Evolutionary conservation across 2,888 invertebrate genomes (phyloP), one percentile per base, ranked within the genome.

Genomic region (Neoscelio sp.): DNA sequence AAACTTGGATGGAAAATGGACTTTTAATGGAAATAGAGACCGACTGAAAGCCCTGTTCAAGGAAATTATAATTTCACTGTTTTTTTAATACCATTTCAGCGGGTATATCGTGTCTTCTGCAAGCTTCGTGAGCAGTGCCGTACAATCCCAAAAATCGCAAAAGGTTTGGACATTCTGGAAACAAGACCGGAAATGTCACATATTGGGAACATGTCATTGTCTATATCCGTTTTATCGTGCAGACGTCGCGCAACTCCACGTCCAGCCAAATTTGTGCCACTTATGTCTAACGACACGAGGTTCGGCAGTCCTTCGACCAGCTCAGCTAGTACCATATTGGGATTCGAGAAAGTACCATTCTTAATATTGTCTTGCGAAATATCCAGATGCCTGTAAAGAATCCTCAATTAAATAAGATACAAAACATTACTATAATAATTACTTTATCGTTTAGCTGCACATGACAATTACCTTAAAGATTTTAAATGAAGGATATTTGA

Each of bases 201-300:
- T 23, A n/a, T n/a, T n/a, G n/a, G n/a, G n/a, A 85, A 73, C 23
- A 82, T 78, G 38, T 80, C 82, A n/a, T 38, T 73, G 62, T 82
- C 50, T 8, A 60, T 35, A 6, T 82, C 70, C 2, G 62, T 80
- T 42, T 75, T 62, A 13, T 84, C 82, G 2, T 81, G 50, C 46
- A 89, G 89, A 78, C 91, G 91, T 87, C 93, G 92, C 8, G 95
- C 95, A 18, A 95, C 94, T 46, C 96, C 96, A 60, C 94, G 94
- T 8, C 98, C 97, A 35, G 98, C 97, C 80, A 99, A 92, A 92
- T 99, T 98, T 12, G 99, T 99, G 8, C 98, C 98, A 2, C 98
- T 98, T 87, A 99, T 97, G 91, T 99, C 99, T 84, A 99, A 91
- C 17, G 96, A 96, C 38, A 93, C 93, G 73, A 99, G 91, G 54